Evolutionary conservation across 2,113 vertebrate species (phyloP).

Genomic region (Centropristis striata): DNA sequence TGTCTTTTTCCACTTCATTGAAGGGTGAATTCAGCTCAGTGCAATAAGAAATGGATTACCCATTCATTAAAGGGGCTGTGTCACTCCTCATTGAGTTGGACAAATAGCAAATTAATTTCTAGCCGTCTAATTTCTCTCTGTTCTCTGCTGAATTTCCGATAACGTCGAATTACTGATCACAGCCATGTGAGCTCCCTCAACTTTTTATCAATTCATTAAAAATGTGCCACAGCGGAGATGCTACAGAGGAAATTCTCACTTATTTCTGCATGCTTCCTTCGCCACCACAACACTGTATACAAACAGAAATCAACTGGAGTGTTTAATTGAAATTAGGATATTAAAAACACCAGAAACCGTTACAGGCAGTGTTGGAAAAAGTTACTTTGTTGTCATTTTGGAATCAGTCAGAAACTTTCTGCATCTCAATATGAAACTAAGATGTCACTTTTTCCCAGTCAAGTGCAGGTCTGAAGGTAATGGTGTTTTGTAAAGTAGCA

Average conservation of each 20-base stretch:
- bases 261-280: constrained; percentile 45
- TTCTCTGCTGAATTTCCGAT: constrained; percentile 80
- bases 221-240: constrained; percentile 58
- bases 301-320: constrained; percentile 55
- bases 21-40: constrained; percentile 78
- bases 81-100: constrained; percentile 85
- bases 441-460: constrained; percentile 32
- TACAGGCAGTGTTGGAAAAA: not conserved
- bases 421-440: constrained; percentile 2
- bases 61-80: constrained; percentile 79
- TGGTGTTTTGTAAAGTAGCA: constrained; percentile 72
- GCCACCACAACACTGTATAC: constrained; percentile 9
- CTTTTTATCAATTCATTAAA: constrained; percentile 79
- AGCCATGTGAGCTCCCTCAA: constrained; percentile 69
- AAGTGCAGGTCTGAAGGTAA: constrained; percentile 65
- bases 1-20: constrained; percentile 82
- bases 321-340: constrained; percentile 51
- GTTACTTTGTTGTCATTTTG: constrained; percentile 6
- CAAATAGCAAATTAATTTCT: constrained; percentile 85
- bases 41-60: constrained; percentile 82
- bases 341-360: constrained; percentile 22
- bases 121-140: constrained; percentile 82
- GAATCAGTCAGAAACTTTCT: constrained; percentile 43
- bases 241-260: constrained; percentile 43
- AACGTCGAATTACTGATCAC: constrained; percentile 74